Evolutionary conservation across 2,113 vertebrate species (phyloP).

Genomic region (Lycaon pictus): DNA sequence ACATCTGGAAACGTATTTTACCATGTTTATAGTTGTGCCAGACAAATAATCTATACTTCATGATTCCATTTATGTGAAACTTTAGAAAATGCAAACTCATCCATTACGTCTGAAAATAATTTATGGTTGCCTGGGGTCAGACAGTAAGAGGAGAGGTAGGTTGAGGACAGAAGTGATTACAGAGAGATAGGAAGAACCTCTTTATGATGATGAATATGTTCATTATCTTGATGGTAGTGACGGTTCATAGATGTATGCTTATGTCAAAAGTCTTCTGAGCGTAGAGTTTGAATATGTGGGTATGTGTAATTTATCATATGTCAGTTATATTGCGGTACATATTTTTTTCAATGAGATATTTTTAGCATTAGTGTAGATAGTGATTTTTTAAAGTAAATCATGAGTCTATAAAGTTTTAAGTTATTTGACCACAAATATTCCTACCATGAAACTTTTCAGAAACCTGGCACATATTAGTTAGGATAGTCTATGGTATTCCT

Average conservation of each 20-base stretch:
- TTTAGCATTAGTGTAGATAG: neutral
- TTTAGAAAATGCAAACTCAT: neutral
- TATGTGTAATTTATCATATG: neutral
- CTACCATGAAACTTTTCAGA: conserved; percentile 13
- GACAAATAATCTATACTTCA: neutral
- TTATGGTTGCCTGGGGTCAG: neutral
- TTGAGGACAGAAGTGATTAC: neutral
- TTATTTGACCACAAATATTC: conserved; percentile 9
- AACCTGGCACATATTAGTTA: neutral
- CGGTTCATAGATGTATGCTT: neutral
- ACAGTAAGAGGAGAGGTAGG: neutral
- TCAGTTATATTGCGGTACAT: neutral
- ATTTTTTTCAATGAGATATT: conserved; percentile 29
- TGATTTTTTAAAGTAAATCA: neutral
- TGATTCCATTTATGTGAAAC: conserved; percentile 3
- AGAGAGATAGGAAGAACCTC: neutral
- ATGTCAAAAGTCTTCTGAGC: neutral
- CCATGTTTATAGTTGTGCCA: neutral
- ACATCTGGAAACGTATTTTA: neutral
- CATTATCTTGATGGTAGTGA: neutral
- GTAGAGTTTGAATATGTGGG: neutral
- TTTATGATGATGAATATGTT: neutral
- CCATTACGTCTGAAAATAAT: neutral
- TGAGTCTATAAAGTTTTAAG: neutral
- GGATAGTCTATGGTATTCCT: neutral